Evolutionary conservation across 1,140 invertebrate genomes (phyloP).

Genomic region (Anoplolepis gracilipes): DNA sequence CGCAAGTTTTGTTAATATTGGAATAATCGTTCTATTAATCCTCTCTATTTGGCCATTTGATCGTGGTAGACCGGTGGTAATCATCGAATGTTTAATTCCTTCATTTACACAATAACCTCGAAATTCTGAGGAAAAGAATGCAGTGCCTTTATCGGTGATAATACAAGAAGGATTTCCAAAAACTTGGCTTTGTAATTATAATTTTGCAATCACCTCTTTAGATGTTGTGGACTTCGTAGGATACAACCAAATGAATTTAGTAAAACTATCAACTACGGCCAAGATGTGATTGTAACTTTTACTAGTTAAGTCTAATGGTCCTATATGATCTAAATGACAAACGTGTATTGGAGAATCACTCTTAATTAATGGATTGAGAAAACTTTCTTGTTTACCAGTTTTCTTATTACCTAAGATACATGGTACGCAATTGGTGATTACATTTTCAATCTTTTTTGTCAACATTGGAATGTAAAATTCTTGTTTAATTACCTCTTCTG

Average conservation of each 20-base stretch:
- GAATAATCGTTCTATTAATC: not conserved
- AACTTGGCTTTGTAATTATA: not conserved
- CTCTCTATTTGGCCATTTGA: not conserved
- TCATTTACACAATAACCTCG: not conserved
- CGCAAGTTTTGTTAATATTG: not conserved
- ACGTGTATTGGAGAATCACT: not conserved
- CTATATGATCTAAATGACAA: not conserved
- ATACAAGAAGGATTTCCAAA: constrained; percentile 25
- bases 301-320: not conserved
- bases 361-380: not conserved
- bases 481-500: not conserved
- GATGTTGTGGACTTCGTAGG: not conserved
- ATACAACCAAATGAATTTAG: not conserved
- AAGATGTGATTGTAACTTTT: constrained; percentile 4
- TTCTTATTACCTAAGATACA: not conserved
- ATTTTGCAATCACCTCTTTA: not conserved
- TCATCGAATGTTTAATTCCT: not conserved
- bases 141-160: not conserved
- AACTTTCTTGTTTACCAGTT: not conserved
- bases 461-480: not conserved
- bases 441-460: not conserved
- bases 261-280: not conserved
- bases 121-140: not conserved
- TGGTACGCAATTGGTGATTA: not conserved
- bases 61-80: not conserved